Base-by-base conservation (phyloP, 53 echinoderm and acorn worm species). In the Actinopyga echinites region DNA sequence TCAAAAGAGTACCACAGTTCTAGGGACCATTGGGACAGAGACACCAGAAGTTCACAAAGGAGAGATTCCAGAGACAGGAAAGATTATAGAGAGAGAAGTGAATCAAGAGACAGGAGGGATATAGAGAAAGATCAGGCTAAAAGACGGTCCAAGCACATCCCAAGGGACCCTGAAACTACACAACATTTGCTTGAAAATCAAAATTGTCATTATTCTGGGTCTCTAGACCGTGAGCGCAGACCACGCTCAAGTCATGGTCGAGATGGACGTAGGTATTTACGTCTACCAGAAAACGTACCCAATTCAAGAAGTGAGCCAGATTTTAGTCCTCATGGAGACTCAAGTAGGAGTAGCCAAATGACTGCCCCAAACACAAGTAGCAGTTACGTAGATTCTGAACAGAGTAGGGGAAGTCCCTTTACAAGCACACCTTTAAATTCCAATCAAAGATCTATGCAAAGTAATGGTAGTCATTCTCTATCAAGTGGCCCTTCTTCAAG, bases 261-360 rank as follows among this genome's bases (percentile, higher is more conserved):
- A 13, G 71, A 44, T 40, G 44, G 34, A 7, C 42, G 28, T 22
- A 49, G 49, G 49, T 3, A 49, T 49, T 49, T 49, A 17, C 49
- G 17, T 10, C 49, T 49, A 2, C 12, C 71, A 44, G 71, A 71
- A 71, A 40, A 34, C 8, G 45, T 55, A 30, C 56, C 56, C 23
- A 78, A 30, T 78, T 55, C 56, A 7, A 78, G 53, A 7, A 78
- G 56, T 57, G 78, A 54, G 13, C 56, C 78, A 20, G 78, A 55
- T 30, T 78, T 78, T 30, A 56, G 78, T 78, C 78, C 78, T 26
- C 78, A 31, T 40, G 71, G 71, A 55, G 49, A 52, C 30, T 33
- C 24, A 24, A 55, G 23, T 52, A 54, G 52, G 10, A 77, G 77
- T 57, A 78, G 57, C 30, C 55, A 30, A 30, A 55, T n/a, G 21